Percentiles rank a stretch among this genome's conserved stretches.
phyloP scores from a whole-genome alignment of 2,888 invertebrate genomes.

The Drosophila affinis region DNA sequence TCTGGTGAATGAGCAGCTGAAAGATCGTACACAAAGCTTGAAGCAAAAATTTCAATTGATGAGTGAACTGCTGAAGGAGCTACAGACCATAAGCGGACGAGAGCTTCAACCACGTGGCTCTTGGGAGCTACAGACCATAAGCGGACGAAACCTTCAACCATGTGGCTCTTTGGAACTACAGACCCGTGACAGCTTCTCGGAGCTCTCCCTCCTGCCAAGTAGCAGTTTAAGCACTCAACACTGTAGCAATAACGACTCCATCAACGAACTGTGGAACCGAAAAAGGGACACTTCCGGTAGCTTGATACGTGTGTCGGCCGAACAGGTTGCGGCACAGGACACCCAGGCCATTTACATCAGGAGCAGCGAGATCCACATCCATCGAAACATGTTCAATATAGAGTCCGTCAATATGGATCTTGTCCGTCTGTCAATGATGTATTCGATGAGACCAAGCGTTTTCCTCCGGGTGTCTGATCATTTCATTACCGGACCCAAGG shows the following conservation, averaged over 20 bases:
- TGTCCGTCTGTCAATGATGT: constrained; percentile 1
- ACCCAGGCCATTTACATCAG: constrained; percentile 49
- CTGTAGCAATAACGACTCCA: no score
- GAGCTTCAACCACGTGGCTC: no score
- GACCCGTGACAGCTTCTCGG: constrained; percentile 6
- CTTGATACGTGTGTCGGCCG: neutral
- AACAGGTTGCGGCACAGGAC: neutral
- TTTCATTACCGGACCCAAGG: constrained; percentile 42
- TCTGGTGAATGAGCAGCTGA: constrained; percentile 37
- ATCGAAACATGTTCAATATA: neutral
- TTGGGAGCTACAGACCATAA: no score
- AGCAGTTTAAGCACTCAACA: neutral
- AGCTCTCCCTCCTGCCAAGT: constrained; percentile 28
- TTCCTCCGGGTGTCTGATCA: constrained; percentile 61
- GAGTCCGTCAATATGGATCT: constrained; percentile 27
- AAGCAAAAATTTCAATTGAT: constrained; percentile 44
- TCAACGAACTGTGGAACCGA: no score
- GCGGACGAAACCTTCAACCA: no score
- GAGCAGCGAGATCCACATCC: constrained; percentile 60
- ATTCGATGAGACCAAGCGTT: constrained; percentile 42
- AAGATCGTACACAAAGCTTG: constrained; percentile 11
- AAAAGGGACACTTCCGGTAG: no score
- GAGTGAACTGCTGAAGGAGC: constrained; percentile 30
- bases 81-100: no score
- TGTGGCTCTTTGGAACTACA: neutral